phyloP scores from a whole-genome alignment of 2,888 invertebrate genomes.

The Drosophila tripunctata region DNA sequence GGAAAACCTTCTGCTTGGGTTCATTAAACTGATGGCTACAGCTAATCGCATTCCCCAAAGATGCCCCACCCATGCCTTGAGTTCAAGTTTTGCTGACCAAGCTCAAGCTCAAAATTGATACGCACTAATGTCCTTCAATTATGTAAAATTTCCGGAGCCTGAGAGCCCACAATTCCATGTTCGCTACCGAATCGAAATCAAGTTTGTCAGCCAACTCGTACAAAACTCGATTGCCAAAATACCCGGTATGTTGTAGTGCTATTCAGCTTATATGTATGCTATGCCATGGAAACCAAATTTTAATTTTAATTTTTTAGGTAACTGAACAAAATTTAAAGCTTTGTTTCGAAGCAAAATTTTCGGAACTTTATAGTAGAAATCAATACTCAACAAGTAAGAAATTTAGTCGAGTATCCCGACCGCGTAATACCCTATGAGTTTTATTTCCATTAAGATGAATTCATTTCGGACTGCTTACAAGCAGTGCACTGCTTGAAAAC shows the following conservation, averaged over 20 bases:
- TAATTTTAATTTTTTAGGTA: too few relatives aligned
- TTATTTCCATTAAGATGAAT: too few relatives aligned
- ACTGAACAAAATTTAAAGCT: too few relatives aligned
- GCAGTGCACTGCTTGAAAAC: too few relatives aligned
- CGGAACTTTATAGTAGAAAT: too few relatives aligned
- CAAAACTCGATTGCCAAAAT: neutral
- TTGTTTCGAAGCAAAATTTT: too few relatives aligned
- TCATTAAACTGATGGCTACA: constrained; percentile 59
- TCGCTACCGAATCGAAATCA: neutral
- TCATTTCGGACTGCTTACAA: too few relatives aligned
- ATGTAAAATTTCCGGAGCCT: constrained; percentile 44
- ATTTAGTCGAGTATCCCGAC: too few relatives aligned
- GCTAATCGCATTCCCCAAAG: constrained; percentile 49
- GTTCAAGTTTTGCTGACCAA: constrained; percentile 42
- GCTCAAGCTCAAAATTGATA: constrained; percentile 52
- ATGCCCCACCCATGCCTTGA: neutral
- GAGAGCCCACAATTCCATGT: constrained; percentile 14
- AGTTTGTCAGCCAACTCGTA: neutral
- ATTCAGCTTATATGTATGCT: too few relatives aligned
- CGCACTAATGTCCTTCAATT: constrained; percentile 56
- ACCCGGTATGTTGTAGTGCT: neutral
- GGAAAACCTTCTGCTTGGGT: constrained; percentile 57
- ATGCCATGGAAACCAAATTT: too few relatives aligned
- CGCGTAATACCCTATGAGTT: too few relatives aligned
- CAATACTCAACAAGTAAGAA: too few relatives aligned